phyloP scores from a whole-genome alignment of 2,888 invertebrate species.

The Andrena hattorfiana region DNA sequence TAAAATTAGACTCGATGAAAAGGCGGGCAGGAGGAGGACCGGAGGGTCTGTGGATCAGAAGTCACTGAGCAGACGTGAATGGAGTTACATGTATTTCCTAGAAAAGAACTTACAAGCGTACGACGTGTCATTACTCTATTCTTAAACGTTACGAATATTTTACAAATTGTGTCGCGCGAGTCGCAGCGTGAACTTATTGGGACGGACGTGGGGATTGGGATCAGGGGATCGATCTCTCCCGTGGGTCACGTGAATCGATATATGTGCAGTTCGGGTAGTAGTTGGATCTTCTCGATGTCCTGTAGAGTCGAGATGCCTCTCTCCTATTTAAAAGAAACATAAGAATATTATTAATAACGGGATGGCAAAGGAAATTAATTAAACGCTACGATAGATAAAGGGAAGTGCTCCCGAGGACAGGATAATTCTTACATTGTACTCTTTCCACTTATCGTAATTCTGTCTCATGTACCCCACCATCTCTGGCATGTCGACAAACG shows the following conservation, averaged over 20 bases:
- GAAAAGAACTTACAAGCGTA: conserved; percentile 60
- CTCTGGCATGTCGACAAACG: conserved; percentile 97
- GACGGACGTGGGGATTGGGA: conserved; percentile 18
- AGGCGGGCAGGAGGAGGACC: background rate
- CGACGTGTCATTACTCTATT: conserved; percentile 45
- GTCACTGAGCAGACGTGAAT: conserved; percentile 18
- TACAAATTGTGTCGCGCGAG: conserved; percentile 56
- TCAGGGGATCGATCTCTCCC: conserved; percentile 11
- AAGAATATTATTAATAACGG: no score
- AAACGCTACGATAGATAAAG: background rate
- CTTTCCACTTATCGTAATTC: conserved; percentile 97
- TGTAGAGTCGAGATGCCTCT: conserved; percentile 90
- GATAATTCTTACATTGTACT: conserved; percentile 84
- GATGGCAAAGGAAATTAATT: background rate
- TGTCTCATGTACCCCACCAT: conserved; percentile 92
- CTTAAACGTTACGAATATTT: conserved; percentile 63
- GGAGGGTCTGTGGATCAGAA: background rate
- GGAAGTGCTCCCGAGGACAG: no score
- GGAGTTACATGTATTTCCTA: conserved; percentile 59
- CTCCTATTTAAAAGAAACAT: conserved; percentile 80
- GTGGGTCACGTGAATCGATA: conserved; percentile 53
- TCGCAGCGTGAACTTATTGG: conserved; percentile 38
- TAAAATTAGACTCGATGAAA: conserved; percentile 40
- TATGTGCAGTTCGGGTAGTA: conserved; percentile 77
- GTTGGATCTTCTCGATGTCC: conserved; percentile 87